A percentile compares a stretch with the other conserved stretches of the same genome.
These are phyloP conservation scores for Bombus soroeensis DNA, from an alignment of 1,140 invertebrate genomes.

Conservation along the genomic window DNA sequence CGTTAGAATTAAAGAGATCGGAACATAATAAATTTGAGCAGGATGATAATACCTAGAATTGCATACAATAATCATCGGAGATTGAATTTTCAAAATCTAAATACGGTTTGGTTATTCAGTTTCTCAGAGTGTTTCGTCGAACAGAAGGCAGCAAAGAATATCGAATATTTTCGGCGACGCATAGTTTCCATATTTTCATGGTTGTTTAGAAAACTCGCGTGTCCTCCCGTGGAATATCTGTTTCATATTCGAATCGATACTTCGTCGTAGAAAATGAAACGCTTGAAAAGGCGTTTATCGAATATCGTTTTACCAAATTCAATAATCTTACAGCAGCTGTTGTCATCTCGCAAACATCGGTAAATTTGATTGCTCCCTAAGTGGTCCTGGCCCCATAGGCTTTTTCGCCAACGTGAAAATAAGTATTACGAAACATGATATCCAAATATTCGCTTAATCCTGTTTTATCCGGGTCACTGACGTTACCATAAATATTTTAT, in stretches of 20 bases:
- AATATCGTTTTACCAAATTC: not conserved
- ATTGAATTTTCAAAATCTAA: not conserved
- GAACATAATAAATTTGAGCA: not conserved
- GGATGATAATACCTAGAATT: too few relatives aligned
- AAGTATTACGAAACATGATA: conserved; percentile 6
- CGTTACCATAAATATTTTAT: not conserved
- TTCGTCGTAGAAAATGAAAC: not conserved
- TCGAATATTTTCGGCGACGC: not conserved
- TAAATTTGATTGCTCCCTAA: not conserved
- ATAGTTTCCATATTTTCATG: not conserved
- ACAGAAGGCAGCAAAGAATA: not conserved
- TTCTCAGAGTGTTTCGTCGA: not conserved
- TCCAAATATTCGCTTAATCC: conserved; percentile 41
- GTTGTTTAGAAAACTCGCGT: not conserved
- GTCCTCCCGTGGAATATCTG: not conserved
- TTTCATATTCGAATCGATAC: not conserved
- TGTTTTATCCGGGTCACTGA: conserved; percentile 22
- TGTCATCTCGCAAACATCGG: not conserved
- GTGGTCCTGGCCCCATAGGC: not conserved
- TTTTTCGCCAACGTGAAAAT: conserved; percentile 3
- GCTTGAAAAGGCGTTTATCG: not conserved
- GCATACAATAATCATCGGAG: not conserved
- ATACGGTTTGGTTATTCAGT: not conserved
- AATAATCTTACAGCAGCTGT: not conserved
- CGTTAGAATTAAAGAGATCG: not conserved